phyloP scores from a whole-genome alignment of 2,113 vertebrate genomes.

The Neoarius graeffei region DNA sequence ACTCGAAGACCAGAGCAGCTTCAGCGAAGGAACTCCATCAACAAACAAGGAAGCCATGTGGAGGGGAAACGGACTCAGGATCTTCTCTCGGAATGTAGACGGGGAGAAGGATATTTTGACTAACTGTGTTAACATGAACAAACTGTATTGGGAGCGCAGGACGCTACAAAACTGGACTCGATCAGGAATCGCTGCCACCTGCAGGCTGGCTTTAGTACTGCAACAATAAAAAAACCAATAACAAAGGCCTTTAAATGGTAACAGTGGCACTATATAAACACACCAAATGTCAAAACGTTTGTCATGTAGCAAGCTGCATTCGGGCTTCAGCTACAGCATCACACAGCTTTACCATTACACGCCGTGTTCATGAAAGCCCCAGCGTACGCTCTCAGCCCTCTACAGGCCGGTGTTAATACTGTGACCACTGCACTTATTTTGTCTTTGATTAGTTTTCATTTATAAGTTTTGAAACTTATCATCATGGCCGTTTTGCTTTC shows the following conservation, averaged over 20 bases:
- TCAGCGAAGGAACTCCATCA: neutral
- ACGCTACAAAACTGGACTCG: slow-evolving; percentile 4
- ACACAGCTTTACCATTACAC: neutral
- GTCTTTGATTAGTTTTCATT: neutral
- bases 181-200: neutral
- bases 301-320: neutral
- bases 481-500: neutral
- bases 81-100: neutral
- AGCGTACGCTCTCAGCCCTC: neutral
- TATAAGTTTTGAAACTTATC: neutral
- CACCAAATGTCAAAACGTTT: neutral
- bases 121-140: slow-evolving; percentile 14
- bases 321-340: neutral
- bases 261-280: neutral
- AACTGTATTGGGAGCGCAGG: neutral
- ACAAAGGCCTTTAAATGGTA: neutral
- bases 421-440: neutral
- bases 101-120: neutral
- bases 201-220: slow-evolving; percentile 13
- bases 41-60: neutral
- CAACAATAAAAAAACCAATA: neutral
- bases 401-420: neutral
- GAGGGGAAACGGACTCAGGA: neutral
- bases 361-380: neutral
- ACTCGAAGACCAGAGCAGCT: neutral